Evolutionary conservation across 2,797 vertebrate genomes (phyloP), one percentile per base, ranked within the genome.

Genomic region (Spondyliosoma cantharus): DNA sequence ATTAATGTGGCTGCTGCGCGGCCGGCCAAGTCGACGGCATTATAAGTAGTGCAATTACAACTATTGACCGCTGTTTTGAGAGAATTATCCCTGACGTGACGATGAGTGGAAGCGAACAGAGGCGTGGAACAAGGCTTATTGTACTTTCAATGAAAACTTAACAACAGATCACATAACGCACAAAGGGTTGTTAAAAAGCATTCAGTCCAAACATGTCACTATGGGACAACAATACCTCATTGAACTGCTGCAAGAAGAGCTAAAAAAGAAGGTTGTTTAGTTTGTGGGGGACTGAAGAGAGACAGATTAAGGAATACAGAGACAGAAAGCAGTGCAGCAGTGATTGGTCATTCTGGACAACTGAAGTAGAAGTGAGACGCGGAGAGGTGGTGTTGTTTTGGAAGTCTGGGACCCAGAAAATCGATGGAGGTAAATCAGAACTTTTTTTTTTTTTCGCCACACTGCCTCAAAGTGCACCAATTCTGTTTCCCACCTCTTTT

Each of bases 11-110:
- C 87, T 61, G 82, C 74, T 25, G 73, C 76, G 7, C 37, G 67
- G 74, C 45, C 14, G 0, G 80, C 77, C 80, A 49, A 83, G 67
- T 70, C 43, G 45, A 43, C 53, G 72, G 81, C 81, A 88, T 92
- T 88, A 85, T 86, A 88, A 92, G 89, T 73, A 85, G 83, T 57
- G 84, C 90, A 92, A 91, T 92, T 91, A 91, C 90, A 93, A 83
- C 76, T 91, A 92, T 91, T 76, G 90, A 92, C 81, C 48, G 79
- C 84, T 80, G 79, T 89, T 86, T 87, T 76, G 72, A 78, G 82
- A 87, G 89, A 85, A 88, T 89, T 84, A 87, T 88, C 86, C 83
- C 80, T n/a, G 87, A 86, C 65, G 20, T 71, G 62, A 76, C 22
- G 24, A 74, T 56, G 80, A 84, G 78, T 5, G 22, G 72, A 65